Percentiles rank a stretch among this genome's conserved stretches.
Evolutionary conservation across 92 coral and sea anemone species (phyloP).

Genomic region (Scolanthus callimorphus): DNA sequence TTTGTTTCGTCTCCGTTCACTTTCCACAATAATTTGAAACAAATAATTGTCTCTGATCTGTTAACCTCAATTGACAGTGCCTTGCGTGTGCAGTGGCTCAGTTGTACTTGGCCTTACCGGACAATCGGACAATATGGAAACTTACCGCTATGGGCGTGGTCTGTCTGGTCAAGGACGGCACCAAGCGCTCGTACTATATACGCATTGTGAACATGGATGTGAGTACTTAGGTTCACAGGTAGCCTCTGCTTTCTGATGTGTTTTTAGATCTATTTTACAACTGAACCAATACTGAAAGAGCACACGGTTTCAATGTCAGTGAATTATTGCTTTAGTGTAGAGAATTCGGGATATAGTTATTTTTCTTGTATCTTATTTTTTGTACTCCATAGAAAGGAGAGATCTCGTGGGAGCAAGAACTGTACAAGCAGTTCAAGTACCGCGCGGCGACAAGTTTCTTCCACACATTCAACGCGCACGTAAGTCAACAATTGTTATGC

Average conservation of each 20-base stretch:
- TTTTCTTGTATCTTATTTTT: background rate
- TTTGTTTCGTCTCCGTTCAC: no score
- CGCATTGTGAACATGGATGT: conserved; percentile 59
- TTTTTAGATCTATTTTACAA: background rate
- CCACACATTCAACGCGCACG: conserved; percentile 92
- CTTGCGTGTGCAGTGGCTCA: conserved; percentile 81
- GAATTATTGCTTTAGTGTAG: no score
- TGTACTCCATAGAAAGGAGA: conserved; percentile 40
- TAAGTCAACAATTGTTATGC: no score
- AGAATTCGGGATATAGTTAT: background rate
- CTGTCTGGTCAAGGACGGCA: conserved; percentile 88
- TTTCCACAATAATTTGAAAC: no score
- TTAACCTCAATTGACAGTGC: conserved; percentile 69
- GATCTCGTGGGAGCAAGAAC: conserved; percentile 87
- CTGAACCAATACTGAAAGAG: no score
- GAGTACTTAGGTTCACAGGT: background rate
- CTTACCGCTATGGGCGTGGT: conserved; percentile 68
- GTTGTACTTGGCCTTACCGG: conserved; percentile 70
- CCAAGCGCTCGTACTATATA: conserved; percentile 73
- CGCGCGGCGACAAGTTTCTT: conserved; percentile 72
- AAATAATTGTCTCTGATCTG: no score
- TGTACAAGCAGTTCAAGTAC: conserved; percentile 94
- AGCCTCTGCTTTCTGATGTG: background rate
- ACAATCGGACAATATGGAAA: conserved; percentile 67
- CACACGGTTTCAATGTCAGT: no score